Conservation (phyloP, 2,797 vertebrate genomes). For the Gobio occitaniae region DNA sequence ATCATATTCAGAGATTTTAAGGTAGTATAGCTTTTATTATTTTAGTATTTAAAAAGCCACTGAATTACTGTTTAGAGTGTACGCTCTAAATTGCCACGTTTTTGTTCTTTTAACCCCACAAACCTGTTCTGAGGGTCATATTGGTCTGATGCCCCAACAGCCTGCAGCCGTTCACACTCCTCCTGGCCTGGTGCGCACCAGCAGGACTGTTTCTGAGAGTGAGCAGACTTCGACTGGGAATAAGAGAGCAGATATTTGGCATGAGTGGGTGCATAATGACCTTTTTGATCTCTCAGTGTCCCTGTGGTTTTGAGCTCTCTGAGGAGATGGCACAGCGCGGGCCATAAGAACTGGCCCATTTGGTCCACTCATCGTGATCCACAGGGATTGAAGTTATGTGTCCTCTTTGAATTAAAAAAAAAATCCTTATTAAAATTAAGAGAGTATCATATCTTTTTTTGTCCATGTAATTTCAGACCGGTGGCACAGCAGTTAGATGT, state of each 20-base stretch:
- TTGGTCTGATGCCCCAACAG: slow-evolving; percentile 53
- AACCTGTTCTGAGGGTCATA: slow-evolving; percentile 30
- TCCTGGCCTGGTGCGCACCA: slow-evolving; percentile 29
- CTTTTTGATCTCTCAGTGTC: slow-evolving; percentile 52
- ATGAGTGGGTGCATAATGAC: slow-evolving; percentile 57
- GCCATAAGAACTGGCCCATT: slow-evolving; percentile 37
- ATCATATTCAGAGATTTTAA: slow-evolving; percentile 14
- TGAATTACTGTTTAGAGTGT: neutral
- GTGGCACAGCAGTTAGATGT: neutral
- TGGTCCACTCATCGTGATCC: slow-evolving; percentile 45
- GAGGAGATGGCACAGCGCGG: slow-evolving; percentile 37
- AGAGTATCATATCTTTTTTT: slow-evolving; percentile 20
- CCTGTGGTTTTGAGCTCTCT: slow-evolving; percentile 40
- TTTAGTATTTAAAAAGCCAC: slow-evolving; percentile 16
- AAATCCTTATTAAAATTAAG: slow-evolving; percentile 21
- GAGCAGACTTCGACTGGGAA: slow-evolving; percentile 43
- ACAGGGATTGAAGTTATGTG: slow-evolving; percentile 39
- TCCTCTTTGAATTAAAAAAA: slow-evolving; percentile 1
- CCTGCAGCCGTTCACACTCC: slow-evolving; percentile 34
- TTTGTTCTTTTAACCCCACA: slow-evolving; percentile 20
- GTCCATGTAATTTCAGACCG: neutral
- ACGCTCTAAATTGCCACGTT: neutral
- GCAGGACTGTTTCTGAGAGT: slow-evolving; percentile 36
- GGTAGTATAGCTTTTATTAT: slow-evolving; percentile 31
- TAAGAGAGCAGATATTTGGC: slow-evolving; percentile 51